Conservation (phyloP, 2,113 vertebrate species). For the Dascyllus trimaculatus region DNA sequence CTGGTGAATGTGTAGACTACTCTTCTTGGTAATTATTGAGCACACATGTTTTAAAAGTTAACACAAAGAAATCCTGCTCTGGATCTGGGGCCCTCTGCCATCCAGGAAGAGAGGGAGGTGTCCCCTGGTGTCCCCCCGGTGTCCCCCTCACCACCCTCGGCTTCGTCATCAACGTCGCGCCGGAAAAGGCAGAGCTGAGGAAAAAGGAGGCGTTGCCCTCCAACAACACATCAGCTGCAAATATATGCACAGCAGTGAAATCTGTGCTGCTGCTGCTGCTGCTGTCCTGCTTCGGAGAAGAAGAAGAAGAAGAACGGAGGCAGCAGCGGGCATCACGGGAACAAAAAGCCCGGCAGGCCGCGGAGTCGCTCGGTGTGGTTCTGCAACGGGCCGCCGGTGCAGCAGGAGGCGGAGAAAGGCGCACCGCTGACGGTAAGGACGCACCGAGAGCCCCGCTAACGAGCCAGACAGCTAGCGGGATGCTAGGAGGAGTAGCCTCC, state of each 20-base stretch:
- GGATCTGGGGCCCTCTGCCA: no score
- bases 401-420: conserved; percentile 36
- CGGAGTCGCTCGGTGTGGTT: background rate
- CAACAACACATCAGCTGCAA: conserved; percentile 73
- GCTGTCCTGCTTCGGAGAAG: background rate
- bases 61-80: no score
- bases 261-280: conserved; percentile 14
- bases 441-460: conserved; percentile 1
- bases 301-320: background rate
- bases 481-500: conserved; percentile 56
- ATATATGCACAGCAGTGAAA: conserved; percentile 70
- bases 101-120: no score
- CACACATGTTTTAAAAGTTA: no score
- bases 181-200: conserved; percentile 66
- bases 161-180: conserved; percentile 75
- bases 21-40: no score
- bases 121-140: background rate
- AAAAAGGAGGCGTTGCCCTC: conserved; percentile 72
- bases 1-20: no score
- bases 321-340: background rate
- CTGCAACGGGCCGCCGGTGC: conserved; percentile 40
- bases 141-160: background rate
- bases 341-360: conserved; percentile 8
- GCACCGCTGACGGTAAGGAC: conserved; percentile 55
- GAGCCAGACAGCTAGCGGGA: conserved; percentile 50